Evolutionary conservation across 1,140 invertebrate genomes (phyloP).

Genomic region (Aculops lycopersici): DNA sequence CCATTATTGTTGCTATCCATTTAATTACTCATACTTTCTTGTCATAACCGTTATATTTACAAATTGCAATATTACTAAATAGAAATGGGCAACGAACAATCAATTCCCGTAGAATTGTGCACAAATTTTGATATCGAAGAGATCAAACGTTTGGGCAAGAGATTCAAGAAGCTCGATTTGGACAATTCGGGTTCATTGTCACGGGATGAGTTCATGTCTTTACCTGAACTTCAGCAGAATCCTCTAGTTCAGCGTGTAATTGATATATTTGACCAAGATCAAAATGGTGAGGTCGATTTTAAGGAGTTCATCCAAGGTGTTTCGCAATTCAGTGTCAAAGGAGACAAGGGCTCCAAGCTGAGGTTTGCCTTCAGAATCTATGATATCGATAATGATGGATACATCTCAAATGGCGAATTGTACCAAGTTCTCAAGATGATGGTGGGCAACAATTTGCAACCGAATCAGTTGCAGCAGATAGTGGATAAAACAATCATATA

Average conservation of each 20-base stretch:
- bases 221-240: slow-evolving; percentile 16
- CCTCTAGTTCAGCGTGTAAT: slow-evolving; percentile 16
- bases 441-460: slow-evolving; percentile 17
- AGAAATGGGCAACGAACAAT: slow-evolving; percentile 83
- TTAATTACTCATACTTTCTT: no score
- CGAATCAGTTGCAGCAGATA: slow-evolving; percentile 16
- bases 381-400: slow-evolving; percentile 16
- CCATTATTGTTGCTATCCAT: no score
- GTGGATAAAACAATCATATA: slow-evolving; percentile 17
- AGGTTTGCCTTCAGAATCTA: slow-evolving; percentile 16
- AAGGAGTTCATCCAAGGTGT: slow-evolving; percentile 17
- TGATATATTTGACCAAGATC: slow-evolving; percentile 16
- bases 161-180: slow-evolving; percentile 16
- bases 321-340: slow-evolving; percentile 17
- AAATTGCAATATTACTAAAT: slow-evolving; percentile 12
- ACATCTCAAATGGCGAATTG: slow-evolving; percentile 16
- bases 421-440: slow-evolving; percentile 17
- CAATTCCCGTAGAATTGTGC: slow-evolving; percentile 88
- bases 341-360: slow-evolving; percentile 16
- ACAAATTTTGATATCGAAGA: slow-evolving; percentile 32
- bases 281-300: slow-evolving; percentile 17
- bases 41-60: slow-evolving; percentile 10
- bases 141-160: slow-evolving; percentile 14
- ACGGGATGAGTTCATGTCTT: slow-evolving; percentile 16
- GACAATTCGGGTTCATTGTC: slow-evolving; percentile 15